Conservation (phyloP, 1,140 invertebrate genomes). For the Asbolus verrucosus region DNA sequence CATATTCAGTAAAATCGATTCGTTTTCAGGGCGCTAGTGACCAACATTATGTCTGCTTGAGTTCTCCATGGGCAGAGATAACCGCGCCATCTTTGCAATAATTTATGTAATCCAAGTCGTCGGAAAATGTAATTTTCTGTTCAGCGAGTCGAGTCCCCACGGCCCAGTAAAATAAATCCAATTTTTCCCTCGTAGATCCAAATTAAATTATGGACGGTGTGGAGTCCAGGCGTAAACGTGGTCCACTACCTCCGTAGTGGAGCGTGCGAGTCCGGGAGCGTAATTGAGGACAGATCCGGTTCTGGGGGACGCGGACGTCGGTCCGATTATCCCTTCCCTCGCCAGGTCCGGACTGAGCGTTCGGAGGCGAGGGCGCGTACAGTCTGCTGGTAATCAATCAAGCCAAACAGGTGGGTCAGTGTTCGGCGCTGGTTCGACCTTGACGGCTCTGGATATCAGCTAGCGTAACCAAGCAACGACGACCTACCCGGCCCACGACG, state of each 20-base stretch:
- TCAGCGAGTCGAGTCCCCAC: slow-evolving; percentile 6
- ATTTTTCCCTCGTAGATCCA: slow-evolving; percentile 4
- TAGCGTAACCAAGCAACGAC: slow-evolving; percentile 45
- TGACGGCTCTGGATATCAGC: slow-evolving; percentile 45
- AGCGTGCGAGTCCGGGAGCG: not conserved
- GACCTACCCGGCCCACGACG: slow-evolving; percentile 35
- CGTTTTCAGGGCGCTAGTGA: too few species aligned
- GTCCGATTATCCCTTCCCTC: not conserved
- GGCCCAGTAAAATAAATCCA: slow-evolving; percentile 9
- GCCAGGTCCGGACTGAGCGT: slow-evolving; percentile 4
- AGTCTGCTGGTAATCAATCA: slow-evolving; percentile 48
- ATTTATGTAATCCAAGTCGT: slow-evolving; percentile 27
- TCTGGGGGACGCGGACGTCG: not conserved
- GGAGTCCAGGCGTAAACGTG: not conserved
- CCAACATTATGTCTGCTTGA: not conserved
- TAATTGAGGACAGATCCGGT: too few species aligned
- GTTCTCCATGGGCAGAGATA: not conserved
- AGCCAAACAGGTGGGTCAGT: slow-evolving; percentile 51
- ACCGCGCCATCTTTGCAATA: not conserved
- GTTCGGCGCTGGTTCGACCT: slow-evolving; percentile 42
- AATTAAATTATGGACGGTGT: slow-evolving; percentile 20
- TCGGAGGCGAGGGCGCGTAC: not conserved
- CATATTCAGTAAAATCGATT: too few species aligned
- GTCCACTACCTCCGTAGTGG: not conserved
- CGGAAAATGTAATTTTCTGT: slow-evolving; percentile 19